Evolutionary conservation across 2,113 vertebrate species (phyloP).

Genomic region (Alces alces): DNA sequence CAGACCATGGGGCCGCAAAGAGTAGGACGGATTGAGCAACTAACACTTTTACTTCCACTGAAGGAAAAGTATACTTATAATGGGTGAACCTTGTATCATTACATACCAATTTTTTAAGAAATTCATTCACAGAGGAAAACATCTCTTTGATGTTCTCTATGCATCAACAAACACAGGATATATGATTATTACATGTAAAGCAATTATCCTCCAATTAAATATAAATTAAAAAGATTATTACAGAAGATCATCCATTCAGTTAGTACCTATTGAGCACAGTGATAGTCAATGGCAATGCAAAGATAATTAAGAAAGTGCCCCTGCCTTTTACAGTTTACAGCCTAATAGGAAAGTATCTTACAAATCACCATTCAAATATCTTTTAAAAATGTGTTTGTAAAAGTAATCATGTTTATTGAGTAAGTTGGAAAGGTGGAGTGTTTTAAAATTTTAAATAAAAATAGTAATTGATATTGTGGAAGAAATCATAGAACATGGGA

Average conservation of each 20-base stretch:
- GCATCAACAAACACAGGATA: background rate
- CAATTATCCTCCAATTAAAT: background rate
- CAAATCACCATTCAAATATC: background rate
- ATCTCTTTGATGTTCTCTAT: background rate
- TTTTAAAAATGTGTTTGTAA: conserved; percentile 10
- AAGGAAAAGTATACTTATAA: conserved; percentile 2
- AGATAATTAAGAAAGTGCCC: background rate
- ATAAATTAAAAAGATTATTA: background rate
- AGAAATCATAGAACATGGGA: background rate
- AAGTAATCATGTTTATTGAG: background rate
- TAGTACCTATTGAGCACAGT: background rate
- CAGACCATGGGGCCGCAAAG: background rate
- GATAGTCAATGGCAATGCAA: background rate
- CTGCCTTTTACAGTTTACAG: background rate
- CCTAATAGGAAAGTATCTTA: background rate
- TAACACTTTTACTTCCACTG: background rate
- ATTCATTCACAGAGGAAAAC: background rate
- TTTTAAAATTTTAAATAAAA: background rate
- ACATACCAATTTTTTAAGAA: background rate
- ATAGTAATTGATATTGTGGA: background rate
- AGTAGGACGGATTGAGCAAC: background rate
- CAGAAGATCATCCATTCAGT: background rate
- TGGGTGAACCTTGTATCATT: background rate
- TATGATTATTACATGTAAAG: background rate
- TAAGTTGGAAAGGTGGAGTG: background rate